These are phyloP conservation scores for Syrmaticus mikado DNA, from an alignment of 2,113 vertebrate genomes.

Conservation along the genomic window DNA sequence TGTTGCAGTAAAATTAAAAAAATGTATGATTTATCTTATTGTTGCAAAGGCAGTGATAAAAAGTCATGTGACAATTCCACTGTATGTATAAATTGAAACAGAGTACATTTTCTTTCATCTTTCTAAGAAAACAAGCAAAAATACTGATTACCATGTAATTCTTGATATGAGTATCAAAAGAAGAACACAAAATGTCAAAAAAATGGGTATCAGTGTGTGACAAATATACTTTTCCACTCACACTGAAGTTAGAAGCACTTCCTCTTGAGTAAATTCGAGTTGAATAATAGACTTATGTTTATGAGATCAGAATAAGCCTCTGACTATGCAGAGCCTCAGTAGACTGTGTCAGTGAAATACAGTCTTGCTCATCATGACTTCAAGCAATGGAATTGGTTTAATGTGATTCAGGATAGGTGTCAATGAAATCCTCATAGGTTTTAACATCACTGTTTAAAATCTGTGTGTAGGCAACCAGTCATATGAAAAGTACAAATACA, in stretches of 20 bases:
- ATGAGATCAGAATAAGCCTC: neutral
- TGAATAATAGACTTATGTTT: neutral
- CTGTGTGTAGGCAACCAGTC: neutral
- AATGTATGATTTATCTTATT: neutral
- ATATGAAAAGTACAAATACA: constrained; percentile 3
- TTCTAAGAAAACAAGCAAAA: neutral
- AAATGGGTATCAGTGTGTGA: neutral
- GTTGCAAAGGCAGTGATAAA: neutral
- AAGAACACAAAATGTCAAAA: neutral
- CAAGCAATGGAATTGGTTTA: neutral
- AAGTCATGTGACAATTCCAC: neutral
- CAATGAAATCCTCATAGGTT: neutral
- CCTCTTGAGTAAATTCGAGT: neutral
- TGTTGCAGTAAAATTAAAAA: neutral
- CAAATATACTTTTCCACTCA: neutral
- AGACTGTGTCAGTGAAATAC: neutral
- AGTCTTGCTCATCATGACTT: neutral
- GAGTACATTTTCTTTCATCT: neutral
- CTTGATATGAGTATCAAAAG: neutral
- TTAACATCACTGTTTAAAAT: neutral
- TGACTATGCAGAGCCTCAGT: neutral
- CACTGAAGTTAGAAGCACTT: neutral
- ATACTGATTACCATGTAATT: neutral
- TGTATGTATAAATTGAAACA: neutral
- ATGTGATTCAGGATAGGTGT: neutral